phyloP scores from a whole-genome alignment of 1,140 invertebrate genomes.

The Trissolcus basalis region DNA sequence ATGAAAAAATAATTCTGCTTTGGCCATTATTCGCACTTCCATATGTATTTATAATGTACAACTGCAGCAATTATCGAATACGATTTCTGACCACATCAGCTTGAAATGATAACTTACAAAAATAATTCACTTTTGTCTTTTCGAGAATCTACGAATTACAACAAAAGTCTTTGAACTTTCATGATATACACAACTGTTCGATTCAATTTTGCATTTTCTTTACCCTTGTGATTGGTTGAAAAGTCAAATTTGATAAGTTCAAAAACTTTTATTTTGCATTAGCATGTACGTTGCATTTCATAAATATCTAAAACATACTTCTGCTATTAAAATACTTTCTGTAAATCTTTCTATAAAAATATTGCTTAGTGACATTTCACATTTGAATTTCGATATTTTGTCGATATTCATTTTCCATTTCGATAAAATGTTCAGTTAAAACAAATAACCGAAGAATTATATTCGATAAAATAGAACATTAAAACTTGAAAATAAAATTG shows the following conservation, averaged over 20 bases:
- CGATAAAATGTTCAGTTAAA: too few species aligned
- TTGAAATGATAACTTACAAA: too few species aligned
- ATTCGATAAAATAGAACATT: neutral
- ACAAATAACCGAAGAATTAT: neutral
- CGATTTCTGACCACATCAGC: too few species aligned
- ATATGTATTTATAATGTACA: slow-evolving; percentile 6
- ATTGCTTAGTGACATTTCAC: neutral
- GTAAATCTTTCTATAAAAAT: slow-evolving; percentile 1
- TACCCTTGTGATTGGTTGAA: neutral
- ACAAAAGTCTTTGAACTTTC: too few species aligned
- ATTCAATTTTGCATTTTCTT: too few species aligned
- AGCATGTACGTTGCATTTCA: neutral
- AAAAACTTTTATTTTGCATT: neutral
- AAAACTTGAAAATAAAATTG: slow-evolving; percentile 2
- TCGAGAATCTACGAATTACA: too few species aligned
- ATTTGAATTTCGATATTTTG: too few species aligned
- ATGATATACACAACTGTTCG: too few species aligned
- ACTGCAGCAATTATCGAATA: too few species aligned
- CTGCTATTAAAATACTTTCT: neutral
- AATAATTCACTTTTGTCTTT: too few species aligned
- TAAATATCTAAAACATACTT: slow-evolving; percentile 1
- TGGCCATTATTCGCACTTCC: slow-evolving; percentile 64
- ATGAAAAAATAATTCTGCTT: slow-evolving; percentile 76
- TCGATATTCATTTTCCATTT: too few species aligned
- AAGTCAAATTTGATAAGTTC: neutral